Conservation (phyloP, 2,113 vertebrate species). For the Pao palembangensis region DNA sequence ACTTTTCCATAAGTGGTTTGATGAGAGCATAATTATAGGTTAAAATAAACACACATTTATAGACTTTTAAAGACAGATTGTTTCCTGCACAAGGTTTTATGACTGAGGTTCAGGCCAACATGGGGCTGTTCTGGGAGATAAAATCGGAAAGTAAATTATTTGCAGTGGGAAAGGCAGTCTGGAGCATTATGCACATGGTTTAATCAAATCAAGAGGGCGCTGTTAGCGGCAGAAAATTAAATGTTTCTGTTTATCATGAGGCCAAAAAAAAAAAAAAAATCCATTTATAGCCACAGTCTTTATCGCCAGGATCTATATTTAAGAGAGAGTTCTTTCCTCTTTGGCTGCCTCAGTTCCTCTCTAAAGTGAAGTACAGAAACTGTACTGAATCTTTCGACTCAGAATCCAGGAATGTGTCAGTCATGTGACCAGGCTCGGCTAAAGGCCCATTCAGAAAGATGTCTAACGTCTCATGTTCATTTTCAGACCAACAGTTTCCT, state of each 20-base stretch:
- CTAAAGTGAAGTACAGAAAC: too few species aligned
- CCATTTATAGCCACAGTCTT: background rate
- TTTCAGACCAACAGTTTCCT: too few species aligned
- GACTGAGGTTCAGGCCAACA: background rate
- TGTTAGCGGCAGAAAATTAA: slow-evolving; percentile 18
- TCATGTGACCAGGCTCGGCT: too few species aligned
- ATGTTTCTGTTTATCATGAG: slow-evolving; percentile 14
- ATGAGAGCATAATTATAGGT: slow-evolving; percentile 5
- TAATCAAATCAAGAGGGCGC: slow-evolving; percentile 25
- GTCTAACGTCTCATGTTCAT: too few species aligned
- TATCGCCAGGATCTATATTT: background rate
- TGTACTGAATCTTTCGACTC: too few species aligned
- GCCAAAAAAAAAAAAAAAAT: background rate
- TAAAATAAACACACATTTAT: slow-evolving; percentile 5
- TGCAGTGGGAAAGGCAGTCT: slow-evolving; percentile 7
- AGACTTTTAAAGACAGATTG: background rate
- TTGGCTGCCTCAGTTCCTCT: too few species aligned
- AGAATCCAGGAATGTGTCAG: too few species aligned
- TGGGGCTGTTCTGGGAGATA: slow-evolving; percentile 7
- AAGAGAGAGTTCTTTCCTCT: too few species aligned
- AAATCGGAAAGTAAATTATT: slow-evolving; percentile 14
- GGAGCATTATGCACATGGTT: slow-evolving; percentile 10
- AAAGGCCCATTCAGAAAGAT: too few species aligned
- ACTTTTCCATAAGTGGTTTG: slow-evolving; percentile 11
- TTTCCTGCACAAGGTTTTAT: background rate